These are phyloP conservation scores for Steinernema hermaphroditum DNA, from an alignment of 2,888 invertebrate species.

Conservation along the genomic window DNA sequence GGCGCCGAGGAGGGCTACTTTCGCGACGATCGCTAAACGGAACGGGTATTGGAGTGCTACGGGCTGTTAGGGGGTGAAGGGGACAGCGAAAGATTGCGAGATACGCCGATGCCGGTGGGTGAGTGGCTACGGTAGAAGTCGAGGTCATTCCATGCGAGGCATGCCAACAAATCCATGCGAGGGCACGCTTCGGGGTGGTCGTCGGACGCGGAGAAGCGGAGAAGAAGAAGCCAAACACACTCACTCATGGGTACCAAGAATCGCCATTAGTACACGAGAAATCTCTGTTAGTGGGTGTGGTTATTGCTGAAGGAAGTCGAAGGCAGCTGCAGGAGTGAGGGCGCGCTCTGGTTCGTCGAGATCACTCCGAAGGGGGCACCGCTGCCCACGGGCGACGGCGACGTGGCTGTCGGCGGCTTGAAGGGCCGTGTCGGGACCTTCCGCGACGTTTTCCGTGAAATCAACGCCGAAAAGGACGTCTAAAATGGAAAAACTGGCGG, in stretches of 20 bases:
- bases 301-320: slow-evolving; percentile 6
- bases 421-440: slow-evolving; percentile 45
- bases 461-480: slow-evolving; percentile 60
- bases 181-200: too few species aligned
- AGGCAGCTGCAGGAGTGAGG: slow-evolving; percentile 37
- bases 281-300: background rate
- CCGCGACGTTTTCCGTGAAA: slow-evolving; percentile 61
- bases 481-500: slow-evolving; percentile 43
- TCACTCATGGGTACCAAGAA: background rate
- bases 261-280: background rate
- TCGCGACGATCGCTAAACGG: slow-evolving; percentile 20
- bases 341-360: slow-evolving; percentile 42
- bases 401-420: slow-evolving; percentile 38
- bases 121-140: too few species aligned
- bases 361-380: slow-evolving; percentile 29
- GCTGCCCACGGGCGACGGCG: slow-evolving; percentile 40
- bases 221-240: slow-evolving; percentile 27
- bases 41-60: background rate
- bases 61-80: background rate
- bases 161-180: too few species aligned
- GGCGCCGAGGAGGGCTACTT: background rate
- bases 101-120: slow-evolving; percentile 13
- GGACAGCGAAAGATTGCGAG: slow-evolving; percentile 2
- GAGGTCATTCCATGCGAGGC: too few species aligned
- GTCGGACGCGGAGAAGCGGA: too few species aligned